A percentile compares a stretch with the other conserved stretches of the same genome.
Evolutionary conservation across 1,140 invertebrate species (phyloP).

Genomic region (Gryon sp.): DNA sequence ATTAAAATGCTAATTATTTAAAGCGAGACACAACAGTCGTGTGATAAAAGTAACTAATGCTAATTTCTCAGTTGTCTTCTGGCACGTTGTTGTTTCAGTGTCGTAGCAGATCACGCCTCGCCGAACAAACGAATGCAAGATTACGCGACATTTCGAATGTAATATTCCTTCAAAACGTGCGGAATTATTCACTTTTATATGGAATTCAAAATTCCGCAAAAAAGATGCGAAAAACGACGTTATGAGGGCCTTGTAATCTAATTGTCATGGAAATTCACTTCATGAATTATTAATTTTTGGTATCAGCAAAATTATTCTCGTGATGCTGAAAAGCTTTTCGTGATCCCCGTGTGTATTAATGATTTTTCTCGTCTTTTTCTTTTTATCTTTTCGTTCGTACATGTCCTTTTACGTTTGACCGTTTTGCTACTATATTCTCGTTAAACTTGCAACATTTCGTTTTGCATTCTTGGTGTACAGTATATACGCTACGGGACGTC

Average conservation of each 20-base stretch:
- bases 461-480: constrained; percentile 32
- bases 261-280: constrained; percentile 34
- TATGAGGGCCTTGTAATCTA: constrained; percentile 3
- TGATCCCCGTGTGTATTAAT: not conserved
- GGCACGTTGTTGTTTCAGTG: not conserved
- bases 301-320: not conserved
- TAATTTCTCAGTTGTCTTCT: constrained; percentile 51
- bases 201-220: not conserved
- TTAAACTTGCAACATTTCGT: constrained; percentile 34
- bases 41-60: constrained; percentile 71
- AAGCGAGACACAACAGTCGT: constrained; percentile 59
- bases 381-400: not conserved
- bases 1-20: constrained; percentile 75
- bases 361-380: too few relatives aligned
- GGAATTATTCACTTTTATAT: constrained; percentile 31
- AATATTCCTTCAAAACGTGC: constrained; percentile 24
- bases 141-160: constrained; percentile 36
- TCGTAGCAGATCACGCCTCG: constrained; percentile 7
- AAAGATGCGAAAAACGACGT: constrained; percentile 7
- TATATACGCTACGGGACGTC: constrained; percentile 20
- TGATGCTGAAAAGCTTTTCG: constrained; percentile 1
- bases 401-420: not conserved
- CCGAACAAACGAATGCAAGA: constrained; percentile 40
- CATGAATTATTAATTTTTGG: constrained; percentile 38
- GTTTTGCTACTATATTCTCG: constrained; percentile 8